phyloP scores from a whole-genome alignment of 2,797 vertebrate genomes.

The Lithobates pipiens region DNA sequence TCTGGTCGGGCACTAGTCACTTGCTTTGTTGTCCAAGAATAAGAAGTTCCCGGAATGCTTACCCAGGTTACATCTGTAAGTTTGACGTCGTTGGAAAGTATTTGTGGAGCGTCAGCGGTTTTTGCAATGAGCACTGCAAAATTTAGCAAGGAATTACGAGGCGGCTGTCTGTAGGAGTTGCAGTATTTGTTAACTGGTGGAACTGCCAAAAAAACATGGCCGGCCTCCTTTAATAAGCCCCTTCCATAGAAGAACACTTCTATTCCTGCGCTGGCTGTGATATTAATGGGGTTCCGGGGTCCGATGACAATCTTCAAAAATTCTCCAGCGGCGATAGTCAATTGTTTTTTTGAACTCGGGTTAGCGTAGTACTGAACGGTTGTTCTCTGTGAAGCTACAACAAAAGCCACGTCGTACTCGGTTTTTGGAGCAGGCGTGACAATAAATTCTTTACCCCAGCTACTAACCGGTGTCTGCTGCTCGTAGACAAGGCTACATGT shows the following conservation, averaged over 20 bases:
- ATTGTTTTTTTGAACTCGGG: fast-evolving
- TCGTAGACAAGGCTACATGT: slow-evolving; percentile 77
- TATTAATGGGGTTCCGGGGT: slow-evolving; percentile 29
- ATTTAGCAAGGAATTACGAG: slow-evolving; percentile 63
- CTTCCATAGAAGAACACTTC: slow-evolving; percentile 76
- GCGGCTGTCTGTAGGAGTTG: slow-evolving; percentile 68
- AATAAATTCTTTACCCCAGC: slow-evolving; percentile 73
- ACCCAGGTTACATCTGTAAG: slow-evolving; percentile 61
- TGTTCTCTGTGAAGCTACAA: slow-evolving; percentile 71
- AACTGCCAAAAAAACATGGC: slow-evolving; percentile 70
- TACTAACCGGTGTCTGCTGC: slow-evolving; percentile 74
- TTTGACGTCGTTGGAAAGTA: slow-evolving; percentile 61
- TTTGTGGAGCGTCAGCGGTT: not conserved
- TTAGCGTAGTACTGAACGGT: slow-evolving; percentile 52
- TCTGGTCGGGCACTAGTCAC: not conserved
- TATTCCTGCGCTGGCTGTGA: slow-evolving; percentile 67
- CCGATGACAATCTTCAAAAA: not conserved
- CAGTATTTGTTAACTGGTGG: slow-evolving; percentile 69
- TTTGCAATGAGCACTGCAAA: slow-evolving; percentile 66
- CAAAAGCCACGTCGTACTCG: slow-evolving; percentile 62
- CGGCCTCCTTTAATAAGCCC: not conserved
- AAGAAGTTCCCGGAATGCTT: slow-evolving; percentile 66
- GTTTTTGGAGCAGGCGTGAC: slow-evolving; percentile 69
- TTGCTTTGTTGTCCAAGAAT: slow-evolving; percentile 69
- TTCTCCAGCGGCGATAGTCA: slow-evolving; percentile 37